Evolutionary conservation across 2,113 vertebrate species (phyloP).

Genomic region (Hydropotes inermis): DNA sequence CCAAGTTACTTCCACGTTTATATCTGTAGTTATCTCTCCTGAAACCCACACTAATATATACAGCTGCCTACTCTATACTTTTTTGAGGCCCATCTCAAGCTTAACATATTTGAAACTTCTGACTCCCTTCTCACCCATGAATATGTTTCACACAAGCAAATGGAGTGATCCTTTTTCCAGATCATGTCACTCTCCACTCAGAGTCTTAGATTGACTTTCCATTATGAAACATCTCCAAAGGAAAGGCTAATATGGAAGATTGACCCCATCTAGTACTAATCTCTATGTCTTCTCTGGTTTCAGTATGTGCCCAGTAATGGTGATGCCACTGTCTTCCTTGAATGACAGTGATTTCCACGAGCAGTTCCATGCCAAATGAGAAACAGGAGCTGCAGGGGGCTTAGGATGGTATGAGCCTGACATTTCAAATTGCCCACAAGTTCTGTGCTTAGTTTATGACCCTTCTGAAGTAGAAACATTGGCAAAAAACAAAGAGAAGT

Average conservation of each 20-base stretch:
- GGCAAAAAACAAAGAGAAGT: neutral
- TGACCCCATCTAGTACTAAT: neutral
- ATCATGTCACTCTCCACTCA: neutral
- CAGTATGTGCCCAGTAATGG: neutral
- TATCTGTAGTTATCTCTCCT: slow-evolving; percentile 27
- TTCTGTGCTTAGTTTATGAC: neutral
- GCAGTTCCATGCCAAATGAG: neutral
- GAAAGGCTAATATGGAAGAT: neutral
- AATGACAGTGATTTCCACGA: neutral
- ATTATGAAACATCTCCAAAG: neutral
- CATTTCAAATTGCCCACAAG: neutral
- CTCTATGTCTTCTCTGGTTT: neutral
- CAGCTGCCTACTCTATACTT: slow-evolving; percentile 33
- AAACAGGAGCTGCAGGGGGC: neutral
- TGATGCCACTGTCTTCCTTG: neutral
- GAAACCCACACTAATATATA: neutral
- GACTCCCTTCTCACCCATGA: neutral
- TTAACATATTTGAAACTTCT: neutral
- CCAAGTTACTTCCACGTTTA: neutral
- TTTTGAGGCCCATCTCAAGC: neutral
- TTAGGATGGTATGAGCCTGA: neutral
- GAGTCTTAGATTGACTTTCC: neutral
- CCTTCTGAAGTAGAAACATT: neutral
- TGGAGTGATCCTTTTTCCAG: neutral
- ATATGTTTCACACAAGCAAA: neutral